Evolutionary conservation across 2,797 vertebrate species (phyloP).

Genomic region (Artibeus jamaicensis): DNA sequence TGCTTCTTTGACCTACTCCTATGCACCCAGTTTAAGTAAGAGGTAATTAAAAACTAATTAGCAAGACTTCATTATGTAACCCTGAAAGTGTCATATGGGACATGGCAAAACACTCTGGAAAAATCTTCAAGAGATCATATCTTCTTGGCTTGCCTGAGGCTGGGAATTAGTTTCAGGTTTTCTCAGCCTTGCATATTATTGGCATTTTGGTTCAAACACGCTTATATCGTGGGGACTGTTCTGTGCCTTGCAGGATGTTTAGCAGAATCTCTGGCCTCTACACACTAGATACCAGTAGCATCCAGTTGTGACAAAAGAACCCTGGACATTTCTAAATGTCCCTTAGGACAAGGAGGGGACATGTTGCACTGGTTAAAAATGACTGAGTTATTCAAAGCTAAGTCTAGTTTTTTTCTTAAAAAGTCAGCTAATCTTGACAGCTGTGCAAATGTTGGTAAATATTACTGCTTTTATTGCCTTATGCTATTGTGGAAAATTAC

Average conservation of each 20-base stretch:
- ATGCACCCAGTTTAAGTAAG: not conserved
- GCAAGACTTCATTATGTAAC: not conserved
- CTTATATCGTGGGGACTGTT: not conserved
- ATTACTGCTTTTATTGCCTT: constrained; percentile 40
- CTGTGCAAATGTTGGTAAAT: constrained; percentile 36
- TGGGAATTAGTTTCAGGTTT: not conserved
- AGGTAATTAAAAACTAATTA: not conserved
- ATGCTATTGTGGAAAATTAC: constrained; percentile 44
- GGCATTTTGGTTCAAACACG: not conserved
- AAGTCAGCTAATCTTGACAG: constrained; percentile 34
- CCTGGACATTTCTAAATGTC: not conserved
- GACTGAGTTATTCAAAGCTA: not conserved
- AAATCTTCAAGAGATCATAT: not conserved
- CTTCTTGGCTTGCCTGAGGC: not conserved
- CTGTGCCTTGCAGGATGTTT: not conserved
- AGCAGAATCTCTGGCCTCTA: not conserved
- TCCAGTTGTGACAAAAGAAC: not conserved
- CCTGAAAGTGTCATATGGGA: not conserved
- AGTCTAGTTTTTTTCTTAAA: not conserved
- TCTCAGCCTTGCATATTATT: not conserved
- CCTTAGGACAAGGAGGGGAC: not conserved
- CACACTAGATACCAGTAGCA: not conserved
- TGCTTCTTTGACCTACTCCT: not conserved
- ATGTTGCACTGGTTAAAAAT: not conserved
- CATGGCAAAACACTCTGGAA: not conserved